Percentiles rank a stretch among this genome's conserved stretches.
Conservation (phyloP, 1,140 invertebrate genomes). For the Coelopa frigida region DNA sequence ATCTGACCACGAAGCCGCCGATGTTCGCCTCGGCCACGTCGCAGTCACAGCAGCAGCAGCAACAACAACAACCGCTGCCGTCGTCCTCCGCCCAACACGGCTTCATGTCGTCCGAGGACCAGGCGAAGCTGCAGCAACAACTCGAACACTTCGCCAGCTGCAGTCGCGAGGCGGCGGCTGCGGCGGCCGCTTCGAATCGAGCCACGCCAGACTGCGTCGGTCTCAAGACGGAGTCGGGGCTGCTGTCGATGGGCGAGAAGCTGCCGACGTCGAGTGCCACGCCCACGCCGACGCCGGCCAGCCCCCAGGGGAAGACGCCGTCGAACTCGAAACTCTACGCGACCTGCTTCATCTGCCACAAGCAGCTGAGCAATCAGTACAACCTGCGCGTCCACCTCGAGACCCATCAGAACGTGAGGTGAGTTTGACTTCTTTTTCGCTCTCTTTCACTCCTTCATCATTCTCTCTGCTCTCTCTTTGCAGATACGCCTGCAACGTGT, state of each 20-base stretch:
- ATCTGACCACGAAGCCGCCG: neutral
- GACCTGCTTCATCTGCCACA: slow-evolving; percentile 79
- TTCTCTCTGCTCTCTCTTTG: neutral
- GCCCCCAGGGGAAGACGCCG: slow-evolving; percentile 29
- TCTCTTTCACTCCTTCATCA: neutral
- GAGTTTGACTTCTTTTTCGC: slow-evolving; percentile 19
- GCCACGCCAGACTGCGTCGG: slow-evolving; percentile 22
- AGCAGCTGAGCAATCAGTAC: slow-evolving; percentile 82
- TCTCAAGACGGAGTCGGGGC: slow-evolving; percentile 31
- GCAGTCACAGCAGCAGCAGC: slow-evolving; percentile 16
- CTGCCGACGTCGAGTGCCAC: neutral
- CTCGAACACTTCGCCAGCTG: slow-evolving; percentile 34
- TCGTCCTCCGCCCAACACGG: slow-evolving; percentile 1
- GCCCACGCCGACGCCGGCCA: neutral
- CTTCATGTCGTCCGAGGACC: slow-evolving; percentile 36
- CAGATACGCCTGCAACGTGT: slow-evolving; percentile 69
- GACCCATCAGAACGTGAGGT: slow-evolving; percentile 75
- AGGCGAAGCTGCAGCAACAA: slow-evolving; percentile 36
- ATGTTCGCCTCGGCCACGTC: slow-evolving; percentile 2
- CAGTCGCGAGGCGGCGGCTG: slow-evolving; percentile 21
- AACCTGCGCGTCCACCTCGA: slow-evolving; percentile 84
- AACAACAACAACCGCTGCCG: neutral
- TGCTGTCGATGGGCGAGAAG: slow-evolving; percentile 12
- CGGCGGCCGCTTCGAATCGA: slow-evolving; percentile 20
- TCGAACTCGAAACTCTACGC: slow-evolving; percentile 49